Base-by-base conservation (phyloP, 2,113 vertebrate species). In the Cynocephalus volans region DNA sequence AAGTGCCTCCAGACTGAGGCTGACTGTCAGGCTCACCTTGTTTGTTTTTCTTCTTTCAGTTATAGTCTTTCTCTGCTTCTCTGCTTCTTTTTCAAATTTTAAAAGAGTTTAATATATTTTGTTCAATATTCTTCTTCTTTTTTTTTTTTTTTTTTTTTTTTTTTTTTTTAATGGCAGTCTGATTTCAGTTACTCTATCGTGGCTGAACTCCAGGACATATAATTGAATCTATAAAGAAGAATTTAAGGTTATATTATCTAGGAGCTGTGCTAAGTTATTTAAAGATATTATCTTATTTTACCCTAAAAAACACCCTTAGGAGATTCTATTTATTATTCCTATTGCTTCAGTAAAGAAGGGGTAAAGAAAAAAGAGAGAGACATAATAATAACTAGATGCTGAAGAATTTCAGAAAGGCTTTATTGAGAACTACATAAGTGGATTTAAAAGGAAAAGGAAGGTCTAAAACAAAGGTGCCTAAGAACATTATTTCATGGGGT, bases 401-500 rank as follows among this genome's bases (percentile, higher is more conserved):
- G 31, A 36, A 50, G 19, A 41, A 28, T 48, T 91, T 96, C 41
- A 60, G 48, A 65, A 88, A 96, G 1, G 0, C 0, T 72, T 60
- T 88, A 65, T 72, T 81, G 9, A 60, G 18, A 3, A 36, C 28
- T 48, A 80, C 9, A 64, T 75, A 4, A 70, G 5, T 12, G 11
- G 12, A 75, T 1, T 21, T 1, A 52, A 56, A 73, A 64, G 19
- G 2, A 67, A 67, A 58, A 5, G 8, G 15, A 90, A 54, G 6
- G 8, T 1, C 1, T 13, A 12, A 60, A 77, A 60, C 1, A 80
- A 31, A 62, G 2, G 1, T 84, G 1, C 2, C 10, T 31, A 52
- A 52, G 4, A 87, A 86, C 8, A 24, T 73, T 15, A 33, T 19
- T 82, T 77, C 24, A 48, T 52, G 13, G 6, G 60, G 12, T 58